Evolutionary conservation across 1,140 invertebrate species (phyloP).

Genomic region (Ostrea denselamellosa): DNA sequence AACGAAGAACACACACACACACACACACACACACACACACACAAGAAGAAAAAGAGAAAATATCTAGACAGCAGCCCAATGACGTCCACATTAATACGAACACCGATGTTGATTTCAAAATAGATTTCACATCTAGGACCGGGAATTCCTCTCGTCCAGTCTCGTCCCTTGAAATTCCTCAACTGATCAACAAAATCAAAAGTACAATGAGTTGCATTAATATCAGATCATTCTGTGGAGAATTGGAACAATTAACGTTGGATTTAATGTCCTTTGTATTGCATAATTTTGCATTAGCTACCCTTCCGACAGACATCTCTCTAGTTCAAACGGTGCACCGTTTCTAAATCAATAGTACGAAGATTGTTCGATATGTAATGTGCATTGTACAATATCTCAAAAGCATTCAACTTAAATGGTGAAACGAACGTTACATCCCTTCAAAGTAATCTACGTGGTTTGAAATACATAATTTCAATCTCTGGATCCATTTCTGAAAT

Average conservation of each 20-base stretch:
- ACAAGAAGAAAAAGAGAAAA: not conserved
- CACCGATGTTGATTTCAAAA: not conserved
- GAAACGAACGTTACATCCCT: too few relatives aligned
- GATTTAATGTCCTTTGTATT: not conserved
- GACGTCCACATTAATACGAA: not conserved
- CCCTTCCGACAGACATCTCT: not conserved
- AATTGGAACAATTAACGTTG: not conserved
- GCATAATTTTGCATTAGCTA: not conserved
- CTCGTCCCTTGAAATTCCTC: not conserved
- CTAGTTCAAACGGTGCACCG: not conserved
- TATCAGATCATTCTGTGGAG: conserved; percentile 10
- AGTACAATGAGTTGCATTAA: not conserved
- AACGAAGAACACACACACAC: not conserved
- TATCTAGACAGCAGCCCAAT: too few relatives aligned
- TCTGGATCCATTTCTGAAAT: too few relatives aligned
- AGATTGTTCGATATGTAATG: too few relatives aligned
- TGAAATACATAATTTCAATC: too few relatives aligned
- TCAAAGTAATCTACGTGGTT: too few relatives aligned
- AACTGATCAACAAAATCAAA: conserved; percentile 27
- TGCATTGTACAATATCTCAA: too few relatives aligned
- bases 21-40: too few relatives aligned
- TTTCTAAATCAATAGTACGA: not conserved
- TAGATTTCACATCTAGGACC: not conserved
- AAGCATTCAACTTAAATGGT: too few relatives aligned
- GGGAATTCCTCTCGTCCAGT: not conserved